Evolutionary conservation across 2,888 invertebrate genomes (phyloP).

Genomic region (Oconnorella tubifera): DNA sequence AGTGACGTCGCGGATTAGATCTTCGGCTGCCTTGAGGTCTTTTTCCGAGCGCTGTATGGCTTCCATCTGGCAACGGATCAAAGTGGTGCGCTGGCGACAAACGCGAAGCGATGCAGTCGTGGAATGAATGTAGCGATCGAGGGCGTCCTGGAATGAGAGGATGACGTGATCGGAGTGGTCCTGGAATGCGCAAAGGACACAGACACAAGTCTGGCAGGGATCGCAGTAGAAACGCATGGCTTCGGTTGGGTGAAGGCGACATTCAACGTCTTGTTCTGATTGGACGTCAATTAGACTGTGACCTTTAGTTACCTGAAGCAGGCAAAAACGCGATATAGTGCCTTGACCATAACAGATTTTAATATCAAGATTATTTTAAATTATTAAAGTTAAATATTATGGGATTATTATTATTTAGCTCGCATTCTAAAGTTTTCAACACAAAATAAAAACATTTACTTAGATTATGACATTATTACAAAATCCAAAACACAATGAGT

Average conservation of each 20-base stretch:
- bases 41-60: constrained; percentile 47
- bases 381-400: too few relatives aligned
- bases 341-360: neutral
- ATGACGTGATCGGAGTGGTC: constrained; percentile 54
- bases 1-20: constrained; percentile 49
- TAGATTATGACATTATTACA: too few relatives aligned
- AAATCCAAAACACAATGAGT: too few relatives aligned
- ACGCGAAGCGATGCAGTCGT: constrained; percentile 21
- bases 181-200: constrained; percentile 55
- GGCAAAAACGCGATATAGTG: neutral
- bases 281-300: constrained; percentile 54
- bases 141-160: constrained; percentile 49
- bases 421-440: too few relatives aligned
- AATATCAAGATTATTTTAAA: neutral
- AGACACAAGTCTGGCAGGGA: constrained; percentile 52
- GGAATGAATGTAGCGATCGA: constrained; percentile 40
- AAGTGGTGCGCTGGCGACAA: constrained; percentile 37
- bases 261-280: constrained; percentile 53
- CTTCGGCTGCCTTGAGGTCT: constrained; percentile 46
- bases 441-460: too few relatives aligned
- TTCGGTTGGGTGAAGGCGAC: constrained; percentile 52
- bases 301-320: constrained; percentile 39
- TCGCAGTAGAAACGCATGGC: constrained; percentile 53
- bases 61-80: constrained; percentile 42
- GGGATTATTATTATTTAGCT: too few relatives aligned